Evolutionary conservation across 1,140 invertebrate genomes (phyloP).

Genomic region (Drosophila insularis): DNA sequence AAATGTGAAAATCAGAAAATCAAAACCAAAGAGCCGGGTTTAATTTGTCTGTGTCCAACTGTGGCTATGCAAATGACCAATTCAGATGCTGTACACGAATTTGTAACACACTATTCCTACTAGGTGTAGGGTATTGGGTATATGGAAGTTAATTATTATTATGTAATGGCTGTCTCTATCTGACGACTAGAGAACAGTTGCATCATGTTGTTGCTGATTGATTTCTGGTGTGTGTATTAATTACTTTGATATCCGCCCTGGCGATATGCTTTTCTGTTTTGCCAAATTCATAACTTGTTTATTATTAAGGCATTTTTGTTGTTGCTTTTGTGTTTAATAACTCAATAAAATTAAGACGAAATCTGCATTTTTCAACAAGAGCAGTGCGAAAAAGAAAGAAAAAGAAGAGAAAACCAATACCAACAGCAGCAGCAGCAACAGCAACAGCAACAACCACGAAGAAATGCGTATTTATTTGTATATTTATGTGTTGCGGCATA

Average conservation of each 20-base stretch:
- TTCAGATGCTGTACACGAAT: too few species aligned
- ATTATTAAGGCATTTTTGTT: conserved; percentile 6
- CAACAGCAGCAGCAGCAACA: too few species aligned
- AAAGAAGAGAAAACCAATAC: neutral
- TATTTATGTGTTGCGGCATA: neutral
- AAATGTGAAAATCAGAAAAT: conserved; percentile 20
- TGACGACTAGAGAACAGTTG: neutral
- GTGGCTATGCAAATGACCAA: neutral
- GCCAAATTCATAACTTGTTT: conserved; percentile 1
- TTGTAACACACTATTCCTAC: too few species aligned
- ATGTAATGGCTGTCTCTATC: neutral
- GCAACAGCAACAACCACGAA: neutral
- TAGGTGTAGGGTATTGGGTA: too few species aligned
- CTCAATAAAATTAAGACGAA: conserved; percentile 38
- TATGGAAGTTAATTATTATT: neutral
- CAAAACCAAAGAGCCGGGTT: conserved; percentile 7
- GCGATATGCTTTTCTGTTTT: neutral
- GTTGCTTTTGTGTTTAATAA: conserved; percentile 37
- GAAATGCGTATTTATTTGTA: neutral
- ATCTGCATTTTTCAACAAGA: conserved; percentile 47
- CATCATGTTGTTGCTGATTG: neutral
- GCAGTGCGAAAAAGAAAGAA: neutral
- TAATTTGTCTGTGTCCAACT: too few species aligned
- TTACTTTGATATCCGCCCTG: neutral
- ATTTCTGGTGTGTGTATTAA: neutral